phyloP scores from a whole-genome alignment of 2,888 invertebrate genomes.

The Trissonchulus sp. region DNA sequence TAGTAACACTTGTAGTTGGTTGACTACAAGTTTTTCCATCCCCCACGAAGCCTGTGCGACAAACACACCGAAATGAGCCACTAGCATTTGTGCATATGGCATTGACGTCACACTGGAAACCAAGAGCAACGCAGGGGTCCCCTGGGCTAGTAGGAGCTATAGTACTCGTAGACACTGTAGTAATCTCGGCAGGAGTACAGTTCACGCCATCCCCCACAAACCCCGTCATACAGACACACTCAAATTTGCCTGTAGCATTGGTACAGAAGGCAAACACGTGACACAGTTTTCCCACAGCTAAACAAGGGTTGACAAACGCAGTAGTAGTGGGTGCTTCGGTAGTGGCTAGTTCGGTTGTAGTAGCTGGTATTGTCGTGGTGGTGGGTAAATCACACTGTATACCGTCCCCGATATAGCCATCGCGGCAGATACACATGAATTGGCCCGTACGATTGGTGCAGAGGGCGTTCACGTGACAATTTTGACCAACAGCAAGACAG shows the following conservation, averaged over 20 bases:
- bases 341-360: not conserved
- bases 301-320: not conserved
- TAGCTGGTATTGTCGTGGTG: not conserved
- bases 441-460: not conserved
- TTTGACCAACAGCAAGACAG: not conserved
- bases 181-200: not conserved
- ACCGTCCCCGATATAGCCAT: not conserved
- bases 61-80: not conserved
- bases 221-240: not conserved
- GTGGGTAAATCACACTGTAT: not conserved
- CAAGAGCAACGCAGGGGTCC: not conserved
- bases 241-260: not conserved
- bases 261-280: not conserved
- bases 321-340: not conserved
- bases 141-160: too few species aligned
- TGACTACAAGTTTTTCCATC: conserved; percentile 1
- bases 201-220: not conserved
- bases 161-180: too few species aligned
- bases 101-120: not conserved
- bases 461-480: not conserved
- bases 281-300: not conserved
- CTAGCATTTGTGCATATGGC: not conserved
- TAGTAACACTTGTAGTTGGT: not conserved
- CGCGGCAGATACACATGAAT: not conserved
- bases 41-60: not conserved